Base-by-base conservation (phyloP, 2,113 vertebrate genomes). In the Aleadryas rufinucha region DNA sequence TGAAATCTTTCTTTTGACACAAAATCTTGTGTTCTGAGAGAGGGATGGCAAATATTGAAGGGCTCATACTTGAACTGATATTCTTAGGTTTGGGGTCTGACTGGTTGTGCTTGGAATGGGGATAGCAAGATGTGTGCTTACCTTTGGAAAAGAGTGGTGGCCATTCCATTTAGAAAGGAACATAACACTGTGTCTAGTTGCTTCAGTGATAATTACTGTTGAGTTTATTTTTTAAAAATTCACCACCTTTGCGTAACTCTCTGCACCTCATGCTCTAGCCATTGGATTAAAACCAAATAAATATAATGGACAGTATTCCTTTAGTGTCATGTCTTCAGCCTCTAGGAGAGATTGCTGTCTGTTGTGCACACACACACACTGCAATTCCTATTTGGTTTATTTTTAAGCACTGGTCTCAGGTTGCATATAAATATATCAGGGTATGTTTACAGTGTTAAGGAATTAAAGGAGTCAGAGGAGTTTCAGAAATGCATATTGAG, bases 321-420 rank as follows among this genome's bases (percentile, higher is more conserved):
- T 53, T 41, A 28, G 9, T 44, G 31, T 41, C 8, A 4, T 5
- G 41, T 89, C 28, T 78, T 71, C 70, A 78, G 91, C 13, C 35
- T 18, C 41, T 78, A 0, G 69, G 16, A 3, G 31, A 61, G 47
- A 24, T 56, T 26, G 28, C 19, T 59, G 28, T 56, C 28, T 84
- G 37, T 20, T 81, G 37, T 33, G 31, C 44, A 54, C 26, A 50
- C 44, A 39, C 47, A n/a, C 52, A 33, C 30, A 4, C 35, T 77
- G 70, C 54, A 45, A 10, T 65, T 89, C 47, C 41, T 42, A 0
- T 33, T 61, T 59, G 82, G 63, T 88, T 84, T 96, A 90, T 96
- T 96, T 96, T 93, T 90, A 90, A 92, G 30, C 54, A 39, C 35
- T 54, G 50, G 57, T 69, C 45, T 96, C 66, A 35, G 54, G 21